Base-by-base conservation (phyloP, 2,797 vertebrate species). In the Micropoecilia bifurca region DNA sequence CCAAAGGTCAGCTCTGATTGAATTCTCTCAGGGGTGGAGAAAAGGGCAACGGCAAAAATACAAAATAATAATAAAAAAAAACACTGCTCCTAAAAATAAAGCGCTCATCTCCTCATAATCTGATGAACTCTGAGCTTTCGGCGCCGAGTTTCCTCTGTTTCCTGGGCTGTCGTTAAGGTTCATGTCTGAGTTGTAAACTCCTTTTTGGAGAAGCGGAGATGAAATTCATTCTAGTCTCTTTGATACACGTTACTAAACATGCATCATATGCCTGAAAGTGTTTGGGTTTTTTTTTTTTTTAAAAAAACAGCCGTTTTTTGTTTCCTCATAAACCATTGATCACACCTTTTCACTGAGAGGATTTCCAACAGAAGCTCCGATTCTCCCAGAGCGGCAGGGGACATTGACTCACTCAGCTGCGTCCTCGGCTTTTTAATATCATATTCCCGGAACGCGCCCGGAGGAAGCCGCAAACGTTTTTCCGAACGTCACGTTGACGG, bases 1-100 rank as follows among this genome's bases (percentile, higher is more conserved):
- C 68, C 80, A 92, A 94, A 94, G 90, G 93, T 94, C 93, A 93
- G 72, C 61, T 18, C 74, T 77, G 90, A 94, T 92, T 89, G 77
- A 92, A 92, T 93, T 89, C 85, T 85, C 85, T 73, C 74, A 55
- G 78, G 66, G 75, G 72, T 76, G 82, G 71, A 71, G 28, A 74
- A 91, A 89, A 89, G 83, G 86, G 76, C 82, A 85, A 46, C 30
- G 47, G 28, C 78, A 78, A 74, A 91, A 90, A 89, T 83, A 83
- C 66, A 5, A 57, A 59, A 61, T 59, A 61, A 43, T 50, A 50
- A 50, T 25, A 50, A 45, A 75, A 74, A 76, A 77, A 75, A 74
- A 16, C 50, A 16, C 41, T 14, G 41, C 41, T 71, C 41, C 68
- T 12, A 69, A 53, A 75, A 71, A 8, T 6, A 25, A 75, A 61